phyloP scores from a whole-genome alignment of 2,888 invertebrate species.

The Pilophorus perplexus region DNA sequence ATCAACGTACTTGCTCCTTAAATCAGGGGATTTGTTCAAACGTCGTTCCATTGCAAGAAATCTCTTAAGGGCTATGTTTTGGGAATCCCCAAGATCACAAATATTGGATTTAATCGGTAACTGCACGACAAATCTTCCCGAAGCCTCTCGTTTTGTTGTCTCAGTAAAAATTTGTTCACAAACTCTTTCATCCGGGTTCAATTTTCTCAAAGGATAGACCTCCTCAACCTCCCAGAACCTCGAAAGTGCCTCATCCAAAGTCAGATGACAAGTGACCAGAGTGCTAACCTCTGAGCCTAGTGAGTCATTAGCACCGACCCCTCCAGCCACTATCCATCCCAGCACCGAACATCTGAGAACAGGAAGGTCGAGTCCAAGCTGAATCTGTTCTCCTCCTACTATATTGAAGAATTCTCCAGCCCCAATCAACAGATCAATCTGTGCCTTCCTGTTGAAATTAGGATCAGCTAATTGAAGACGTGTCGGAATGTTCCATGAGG shows the following conservation, averaged over 20 bases:
- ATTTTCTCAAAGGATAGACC: background rate
- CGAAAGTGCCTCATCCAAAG: background rate
- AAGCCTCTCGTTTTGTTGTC: background rate
- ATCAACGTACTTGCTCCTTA: conserved; percentile 34
- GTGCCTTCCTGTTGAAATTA: background rate
- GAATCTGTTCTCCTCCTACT: too few relatives aligned
- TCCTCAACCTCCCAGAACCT: conserved; percentile 20
- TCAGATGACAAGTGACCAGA: background rate
- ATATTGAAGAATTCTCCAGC: conserved; percentile 18
- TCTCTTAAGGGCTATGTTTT: conserved; percentile 28
- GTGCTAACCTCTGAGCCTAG: background rate
- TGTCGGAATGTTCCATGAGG: conserved; percentile 6
- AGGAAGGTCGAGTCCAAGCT: conserved; percentile 1
- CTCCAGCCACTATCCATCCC: conserved; percentile 25
- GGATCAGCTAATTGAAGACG: conserved; percentile 11
- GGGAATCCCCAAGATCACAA: conserved; percentile 36
- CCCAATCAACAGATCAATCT: conserved; percentile 11
- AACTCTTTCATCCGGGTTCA: background rate
- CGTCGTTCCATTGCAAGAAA: conserved; percentile 31
- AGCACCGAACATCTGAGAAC: background rate
- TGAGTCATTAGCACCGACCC: background rate
- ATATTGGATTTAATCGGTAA: conserved; percentile 38
- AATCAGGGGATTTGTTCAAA: background rate
- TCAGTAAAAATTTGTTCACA: background rate
- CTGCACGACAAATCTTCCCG: conserved; percentile 16